These are phyloP conservation scores for Pammene aurita DNA, from an alignment of 2,888 invertebrate species.

Conservation along the genomic window DNA sequence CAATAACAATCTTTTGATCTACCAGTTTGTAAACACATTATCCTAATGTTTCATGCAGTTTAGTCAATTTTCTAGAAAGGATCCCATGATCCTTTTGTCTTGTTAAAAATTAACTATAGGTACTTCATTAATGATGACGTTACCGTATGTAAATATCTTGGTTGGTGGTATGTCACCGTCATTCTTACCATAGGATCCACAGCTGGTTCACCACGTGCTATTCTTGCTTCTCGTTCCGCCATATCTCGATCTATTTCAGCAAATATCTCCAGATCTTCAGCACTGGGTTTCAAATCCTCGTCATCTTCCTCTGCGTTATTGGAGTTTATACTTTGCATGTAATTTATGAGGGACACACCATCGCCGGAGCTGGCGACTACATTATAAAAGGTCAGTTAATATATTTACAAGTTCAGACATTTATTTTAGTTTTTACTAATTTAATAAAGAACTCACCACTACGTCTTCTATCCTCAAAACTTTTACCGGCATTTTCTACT, in stretches of 20 bases:
- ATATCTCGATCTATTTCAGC: constrained; percentile 69
- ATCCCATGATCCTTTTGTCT: no score
- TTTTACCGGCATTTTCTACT: constrained; percentile 43
- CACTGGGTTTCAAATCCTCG: constrained; percentile 66
- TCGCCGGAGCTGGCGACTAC: constrained; percentile 54
- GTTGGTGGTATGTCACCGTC: no score
- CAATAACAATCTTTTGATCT: no score
- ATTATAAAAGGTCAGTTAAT: not conserved
- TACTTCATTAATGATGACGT: no score
- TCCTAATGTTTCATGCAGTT: no score
- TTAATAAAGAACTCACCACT: constrained; percentile 48
- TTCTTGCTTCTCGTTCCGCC: constrained; percentile 67
- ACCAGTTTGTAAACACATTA: no score
- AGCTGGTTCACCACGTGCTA: constrained; percentile 73
- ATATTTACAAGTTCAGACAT: no score
- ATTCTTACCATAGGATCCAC: constrained; percentile 68
- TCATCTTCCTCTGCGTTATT: constrained; percentile 49
- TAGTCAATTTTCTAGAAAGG: no score
- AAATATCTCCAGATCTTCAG: constrained; percentile 73
- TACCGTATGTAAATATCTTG: no score
- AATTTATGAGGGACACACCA: constrained; percentile 63
- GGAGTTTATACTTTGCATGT: constrained; percentile 57
- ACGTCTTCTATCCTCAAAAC: constrained; percentile 42
- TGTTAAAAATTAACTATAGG: no score
- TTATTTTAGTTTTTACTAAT: not conserved